phyloP scores from a whole-genome alignment of 2,888 invertebrate genomes.

The Xylota sylvarum region DNA sequence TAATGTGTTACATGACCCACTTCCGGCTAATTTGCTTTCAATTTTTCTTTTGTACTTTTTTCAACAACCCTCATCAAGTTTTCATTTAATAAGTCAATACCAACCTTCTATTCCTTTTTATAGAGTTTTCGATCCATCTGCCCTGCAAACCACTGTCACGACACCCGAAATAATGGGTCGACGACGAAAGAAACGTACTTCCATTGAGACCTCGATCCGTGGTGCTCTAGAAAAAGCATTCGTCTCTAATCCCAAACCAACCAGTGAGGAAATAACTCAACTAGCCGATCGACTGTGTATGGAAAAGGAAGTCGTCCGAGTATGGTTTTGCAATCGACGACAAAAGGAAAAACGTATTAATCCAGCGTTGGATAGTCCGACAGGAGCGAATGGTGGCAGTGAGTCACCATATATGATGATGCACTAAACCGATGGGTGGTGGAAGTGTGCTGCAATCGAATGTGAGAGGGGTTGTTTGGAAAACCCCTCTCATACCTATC shows the following conservation, averaged over 20 bases:
- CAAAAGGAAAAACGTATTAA: constrained; percentile 99
- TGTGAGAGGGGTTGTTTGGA: constrained; percentile 38
- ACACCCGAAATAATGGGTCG: constrained; percentile 96
- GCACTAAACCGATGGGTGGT: constrained; percentile 77
- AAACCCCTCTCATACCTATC: constrained; percentile 56
- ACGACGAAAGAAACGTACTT: constrained; percentile 97
- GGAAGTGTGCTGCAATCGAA: constrained; percentile 78
- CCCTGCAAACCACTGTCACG: constrained; percentile 90
- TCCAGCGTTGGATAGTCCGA: constrained; percentile 91
- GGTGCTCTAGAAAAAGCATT: constrained; percentile 98
- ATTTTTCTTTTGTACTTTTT: no score
- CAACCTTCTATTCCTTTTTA: neutral
- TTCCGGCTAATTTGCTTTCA: no score
- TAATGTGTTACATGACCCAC: no score
- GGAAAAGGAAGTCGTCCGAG: constrained; percentile 98
- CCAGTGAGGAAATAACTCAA: constrained; percentile 97
- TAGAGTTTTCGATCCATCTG: constrained; percentile 84
- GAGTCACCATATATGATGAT: constrained; percentile 83
- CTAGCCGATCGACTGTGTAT: constrained; percentile 97
- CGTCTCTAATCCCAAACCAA: constrained; percentile 97
- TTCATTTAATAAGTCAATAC: neutral
- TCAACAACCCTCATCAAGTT: no score
- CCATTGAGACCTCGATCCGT: constrained; percentile 96
- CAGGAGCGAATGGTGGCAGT: constrained; percentile 86
- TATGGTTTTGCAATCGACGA: constrained; percentile 98